phyloP scores from a whole-genome alignment of 2,888 invertebrate species.

The Camponotus fellah region DNA sequence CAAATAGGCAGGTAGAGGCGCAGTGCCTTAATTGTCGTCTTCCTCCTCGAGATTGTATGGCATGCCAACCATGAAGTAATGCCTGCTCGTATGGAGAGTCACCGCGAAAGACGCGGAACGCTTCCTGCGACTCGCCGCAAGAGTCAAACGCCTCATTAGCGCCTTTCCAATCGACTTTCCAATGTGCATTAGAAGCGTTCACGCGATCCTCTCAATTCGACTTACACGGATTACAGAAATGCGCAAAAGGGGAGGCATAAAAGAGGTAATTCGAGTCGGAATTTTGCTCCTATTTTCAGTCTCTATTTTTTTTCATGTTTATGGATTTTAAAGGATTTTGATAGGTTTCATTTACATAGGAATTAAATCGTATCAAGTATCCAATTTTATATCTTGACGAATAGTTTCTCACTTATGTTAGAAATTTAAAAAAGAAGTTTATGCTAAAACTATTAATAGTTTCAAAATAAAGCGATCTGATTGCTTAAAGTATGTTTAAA shows the following conservation, averaged over 20 bases:
- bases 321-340: background rate
- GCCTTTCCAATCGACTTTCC: slow-evolving; percentile 47
- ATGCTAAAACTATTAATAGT: too few species aligned
- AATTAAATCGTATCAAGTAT: background rate
- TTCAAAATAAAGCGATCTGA: too few species aligned
- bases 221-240: background rate
- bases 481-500: too few species aligned
- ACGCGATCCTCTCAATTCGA: background rate
- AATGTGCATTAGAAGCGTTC: slow-evolving; percentile 29
- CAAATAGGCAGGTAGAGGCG: slow-evolving; percentile 76
- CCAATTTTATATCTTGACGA: background rate
- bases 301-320: background rate
- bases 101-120: slow-evolving; percentile 58
- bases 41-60: slow-evolving; percentile 78
- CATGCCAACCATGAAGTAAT: slow-evolving; percentile 75
- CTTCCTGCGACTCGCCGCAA: slow-evolving; percentile 35
- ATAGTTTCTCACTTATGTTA: background rate
- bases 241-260: background rate
- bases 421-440: background rate
- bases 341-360: background rate
- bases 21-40: slow-evolving; percentile 84
- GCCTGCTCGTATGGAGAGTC: slow-evolving; percentile 72
- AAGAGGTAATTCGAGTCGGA: background rate
- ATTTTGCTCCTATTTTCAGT: background rate
- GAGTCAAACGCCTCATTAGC: slow-evolving; percentile 58